Base-by-base conservation (phyloP, 2,113 vertebrate species). In the Ondatra zibethicus region DNA sequence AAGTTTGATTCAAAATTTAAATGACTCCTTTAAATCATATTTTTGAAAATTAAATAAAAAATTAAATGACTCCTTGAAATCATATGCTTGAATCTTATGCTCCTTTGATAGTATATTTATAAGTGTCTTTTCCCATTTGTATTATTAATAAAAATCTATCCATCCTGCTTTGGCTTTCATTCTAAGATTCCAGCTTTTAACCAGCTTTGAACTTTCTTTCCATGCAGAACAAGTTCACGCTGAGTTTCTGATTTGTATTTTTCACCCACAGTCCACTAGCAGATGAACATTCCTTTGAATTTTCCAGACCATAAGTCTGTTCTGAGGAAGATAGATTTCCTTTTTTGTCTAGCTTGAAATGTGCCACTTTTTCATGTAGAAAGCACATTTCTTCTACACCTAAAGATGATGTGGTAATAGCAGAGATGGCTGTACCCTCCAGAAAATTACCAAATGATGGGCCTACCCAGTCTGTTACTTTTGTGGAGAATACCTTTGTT, bases 81-180 rank as follows among this genome's bases (percentile, higher is more conserved):
- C 98, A 61, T 99, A 98, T 68, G 99, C 94, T 58, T 99, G 98
- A 97, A 99, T 92, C 25, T 98, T 98, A 95, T 99, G 97, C 58
- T 99, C 99, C 96, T 96, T 98, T 72, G 98, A 98, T 81, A 99
- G 78, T 95, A 99, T 98, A 80, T 98, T 98, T 96, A 99, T 45
- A 70, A 76, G 99, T 4, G 99, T 99, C 98, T 99, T 99, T 63
- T 99, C 99, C 98, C 99, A 99, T 85, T 99, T 99, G 12, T 99
- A 98, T 42, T 66, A 99, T 97, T 92, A 99, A 97, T 94, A 95
- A 93, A 93, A 92, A 99, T 63, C 77, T 98, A 98, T 31, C 99
- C 99, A 89, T 98, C 98, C 99, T 99, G 31, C 3, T 81, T 55
- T 23, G 50, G 50, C 33, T 81, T 81, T 52, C 45, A 50, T 33